Evolutionary conservation across 2,888 invertebrate species (phyloP).

Genomic region (Drosophila colorata): DNA sequence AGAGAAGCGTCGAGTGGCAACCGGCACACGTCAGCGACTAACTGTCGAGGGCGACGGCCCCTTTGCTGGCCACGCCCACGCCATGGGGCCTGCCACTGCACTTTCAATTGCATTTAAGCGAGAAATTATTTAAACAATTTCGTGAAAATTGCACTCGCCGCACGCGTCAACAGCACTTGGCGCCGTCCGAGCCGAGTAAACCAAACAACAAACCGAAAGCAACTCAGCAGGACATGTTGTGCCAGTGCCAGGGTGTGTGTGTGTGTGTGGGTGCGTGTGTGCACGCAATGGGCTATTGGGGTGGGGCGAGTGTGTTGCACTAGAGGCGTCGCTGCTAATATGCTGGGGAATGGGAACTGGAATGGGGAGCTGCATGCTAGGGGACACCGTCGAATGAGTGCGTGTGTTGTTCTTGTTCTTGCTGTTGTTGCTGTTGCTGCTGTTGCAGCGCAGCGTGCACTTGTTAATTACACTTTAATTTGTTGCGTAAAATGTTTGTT

Average conservation of each 20-base stretch:
- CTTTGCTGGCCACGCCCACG: slow-evolving; percentile 1
- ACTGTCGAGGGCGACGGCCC: slow-evolving; percentile 49
- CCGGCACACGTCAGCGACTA: slow-evolving; percentile 45
- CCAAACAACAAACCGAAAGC: slow-evolving; percentile 54
- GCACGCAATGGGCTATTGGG: slow-evolving; percentile 1
- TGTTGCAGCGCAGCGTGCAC: slow-evolving; percentile 67
- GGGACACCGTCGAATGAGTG: slow-evolving; percentile 22
- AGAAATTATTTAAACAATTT: slow-evolving; percentile 81
- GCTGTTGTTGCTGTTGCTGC: slow-evolving; percentile 17
- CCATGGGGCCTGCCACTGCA: slow-evolving; percentile 23
- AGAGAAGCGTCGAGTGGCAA: slow-evolving; percentile 59
- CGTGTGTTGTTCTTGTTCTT: slow-evolving; percentile 20
- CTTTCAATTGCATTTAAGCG: slow-evolving; percentile 78
- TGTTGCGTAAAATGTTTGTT: slow-evolving; percentile 82
- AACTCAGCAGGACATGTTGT: slow-evolving; percentile 52
- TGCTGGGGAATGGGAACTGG: slow-evolving; percentile 21
- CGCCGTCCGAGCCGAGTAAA: slow-evolving; percentile 56
- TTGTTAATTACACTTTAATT: slow-evolving; percentile 82
- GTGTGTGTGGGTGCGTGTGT: slow-evolving; percentile 12
- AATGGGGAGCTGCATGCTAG: slow-evolving; percentile 1
- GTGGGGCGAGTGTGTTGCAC: no score
- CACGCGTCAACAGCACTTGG: slow-evolving; percentile 80
- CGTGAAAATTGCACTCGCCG: slow-evolving; percentile 77
- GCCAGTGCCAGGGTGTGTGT: slow-evolving; percentile 14
- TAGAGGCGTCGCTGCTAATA: slow-evolving; percentile 69